A percentile compares a stretch with the other conserved stretches of the same genome.
Evolutionary conservation across 1,140 invertebrate genomes (phyloP).

Genomic region (Aphis gossypii): DNA sequence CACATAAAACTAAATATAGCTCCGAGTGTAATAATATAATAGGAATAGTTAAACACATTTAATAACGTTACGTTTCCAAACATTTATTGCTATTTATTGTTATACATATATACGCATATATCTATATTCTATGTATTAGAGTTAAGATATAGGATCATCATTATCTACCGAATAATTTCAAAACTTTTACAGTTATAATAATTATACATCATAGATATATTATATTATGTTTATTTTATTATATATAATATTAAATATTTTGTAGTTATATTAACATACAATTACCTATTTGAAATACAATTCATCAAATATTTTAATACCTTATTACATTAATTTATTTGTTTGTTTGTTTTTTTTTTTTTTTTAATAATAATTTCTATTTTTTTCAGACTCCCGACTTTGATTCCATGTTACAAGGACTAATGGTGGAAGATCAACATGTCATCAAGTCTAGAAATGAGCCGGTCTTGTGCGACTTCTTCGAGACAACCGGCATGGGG

Average conservation of each 20-base stretch:
- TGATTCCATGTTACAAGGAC: slow-evolving; percentile 51
- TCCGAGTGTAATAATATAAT: neutral
- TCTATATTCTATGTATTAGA: no score
- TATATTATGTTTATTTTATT: neutral
- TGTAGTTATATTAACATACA: neutral
- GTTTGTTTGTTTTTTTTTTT: neutral
- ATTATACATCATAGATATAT: neutral
- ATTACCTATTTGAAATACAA: neutral
- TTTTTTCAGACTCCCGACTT: slow-evolving; percentile 44
- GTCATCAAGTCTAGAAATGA: slow-evolving; percentile 45
- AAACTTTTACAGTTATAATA: neutral
- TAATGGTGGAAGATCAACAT: slow-evolving; percentile 44
- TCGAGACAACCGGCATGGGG: neutral
- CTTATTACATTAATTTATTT: neutral
- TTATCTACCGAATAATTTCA: neutral
- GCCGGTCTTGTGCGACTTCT: slow-evolving; percentile 52
- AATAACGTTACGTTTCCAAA: neutral
- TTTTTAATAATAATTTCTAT: neutral
- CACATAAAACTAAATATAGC: neutral
- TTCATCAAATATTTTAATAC: neutral
- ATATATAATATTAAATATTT: neutral
- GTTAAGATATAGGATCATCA: neutral
- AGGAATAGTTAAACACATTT: neutral
- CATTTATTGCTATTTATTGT: slow-evolving; percentile 6
- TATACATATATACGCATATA: neutral